Conservation (phyloP, 2,888 invertebrate genomes). For the Opisthograptis luteolata region DNA sequence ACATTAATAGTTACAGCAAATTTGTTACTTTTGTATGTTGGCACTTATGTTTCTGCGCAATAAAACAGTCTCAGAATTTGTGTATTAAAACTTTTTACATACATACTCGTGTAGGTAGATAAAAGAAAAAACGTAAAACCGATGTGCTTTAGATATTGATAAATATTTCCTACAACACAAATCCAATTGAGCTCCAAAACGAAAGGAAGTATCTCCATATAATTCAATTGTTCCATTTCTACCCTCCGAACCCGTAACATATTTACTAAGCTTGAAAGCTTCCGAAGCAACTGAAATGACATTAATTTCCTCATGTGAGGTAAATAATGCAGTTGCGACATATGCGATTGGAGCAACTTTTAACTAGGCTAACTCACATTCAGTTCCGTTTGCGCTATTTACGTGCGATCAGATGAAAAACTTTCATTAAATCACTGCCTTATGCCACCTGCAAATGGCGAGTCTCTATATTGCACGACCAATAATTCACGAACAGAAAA, state of each 20-base stretch:
- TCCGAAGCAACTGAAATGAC: constrained; percentile 1
- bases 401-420: constrained; percentile 4
- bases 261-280: constrained; percentile 6
- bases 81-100: too few species aligned
- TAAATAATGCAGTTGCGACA: neutral
- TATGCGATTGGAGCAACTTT: constrained; percentile 1
- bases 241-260: neutral
- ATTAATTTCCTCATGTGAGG: constrained; percentile 4
- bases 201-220: neutral
- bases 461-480: too few species aligned
- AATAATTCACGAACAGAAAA: too few species aligned
- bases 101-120: too few species aligned
- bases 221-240: constrained; percentile 4
- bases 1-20: too few species aligned
- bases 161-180: neutral
- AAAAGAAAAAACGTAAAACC: too few species aligned
- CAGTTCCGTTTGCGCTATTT: constrained; percentile 6
- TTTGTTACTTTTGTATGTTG: too few species aligned
- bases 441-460: too few species aligned
- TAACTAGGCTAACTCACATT: constrained; percentile 1
- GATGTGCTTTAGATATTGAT: too few species aligned
- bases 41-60: too few species aligned
- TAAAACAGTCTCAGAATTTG: too few species aligned
- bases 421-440: too few species aligned
- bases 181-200: neutral